phyloP scores from a whole-genome alignment of 2,797 vertebrate genomes.

The Antrozous pallidus region DNA sequence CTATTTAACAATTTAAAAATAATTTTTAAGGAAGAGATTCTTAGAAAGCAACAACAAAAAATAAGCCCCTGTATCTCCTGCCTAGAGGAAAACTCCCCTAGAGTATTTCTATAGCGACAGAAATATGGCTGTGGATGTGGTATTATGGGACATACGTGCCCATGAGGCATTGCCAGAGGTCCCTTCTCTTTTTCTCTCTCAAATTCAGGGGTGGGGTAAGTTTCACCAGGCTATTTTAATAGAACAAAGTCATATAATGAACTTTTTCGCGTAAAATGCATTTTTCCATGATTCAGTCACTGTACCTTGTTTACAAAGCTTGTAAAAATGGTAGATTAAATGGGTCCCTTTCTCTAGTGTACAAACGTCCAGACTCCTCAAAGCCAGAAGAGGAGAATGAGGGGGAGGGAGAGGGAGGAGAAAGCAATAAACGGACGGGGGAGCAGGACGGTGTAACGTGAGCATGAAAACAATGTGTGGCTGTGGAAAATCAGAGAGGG shows the following conservation, averaged over 20 bases:
- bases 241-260: conserved; percentile 67
- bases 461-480: conserved; percentile 25
- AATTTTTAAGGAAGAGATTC: background rate
- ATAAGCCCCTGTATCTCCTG: background rate
- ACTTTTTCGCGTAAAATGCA: conserved; percentile 66
- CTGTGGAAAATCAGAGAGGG: conserved; percentile 22
- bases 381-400: conserved; percentile 39
- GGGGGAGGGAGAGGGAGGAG: conserved; percentile 40
- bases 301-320: conserved; percentile 68
- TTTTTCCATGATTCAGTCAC: conserved; percentile 66
- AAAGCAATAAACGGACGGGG: conserved; percentile 43
- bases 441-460: conserved; percentile 25
- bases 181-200: background rate
- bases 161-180: background rate
- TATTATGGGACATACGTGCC: background rate
- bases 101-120: background rate
- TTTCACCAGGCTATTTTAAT: conserved; percentile 62
- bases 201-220: background rate
- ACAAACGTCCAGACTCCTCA: conserved; percentile 47
- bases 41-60: conserved; percentile 17
- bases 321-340: conserved; percentile 67
- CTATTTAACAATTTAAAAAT: conserved; percentile 10
- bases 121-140: background rate
- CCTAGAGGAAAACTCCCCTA: background rate
- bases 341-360: conserved; percentile 66